Percentiles rank a stretch among this genome's conserved stretches.
Conservation (phyloP, 1,140 invertebrate genomes). For the Aphidius gifuensis region DNA sequence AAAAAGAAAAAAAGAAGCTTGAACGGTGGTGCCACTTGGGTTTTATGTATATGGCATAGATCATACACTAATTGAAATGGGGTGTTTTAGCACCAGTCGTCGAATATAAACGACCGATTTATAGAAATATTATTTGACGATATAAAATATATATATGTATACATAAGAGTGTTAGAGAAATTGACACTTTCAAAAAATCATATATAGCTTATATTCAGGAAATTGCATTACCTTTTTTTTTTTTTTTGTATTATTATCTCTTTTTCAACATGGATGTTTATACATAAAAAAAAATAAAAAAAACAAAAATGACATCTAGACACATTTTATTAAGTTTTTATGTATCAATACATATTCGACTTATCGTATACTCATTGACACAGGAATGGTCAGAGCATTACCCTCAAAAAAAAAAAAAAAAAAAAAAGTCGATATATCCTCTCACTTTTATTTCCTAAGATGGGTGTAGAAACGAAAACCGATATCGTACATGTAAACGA, state of each 20-base stretch:
- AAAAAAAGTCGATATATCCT: not conserved
- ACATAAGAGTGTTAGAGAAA: no score
- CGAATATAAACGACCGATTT: constrained; percentile 58
- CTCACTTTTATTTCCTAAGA: constrained; percentile 1
- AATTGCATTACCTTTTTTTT: constrained; percentile 31
- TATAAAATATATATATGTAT: constrained; percentile 1
- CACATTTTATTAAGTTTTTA: no score
- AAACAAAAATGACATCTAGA: no score
- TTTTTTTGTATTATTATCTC: not conserved
- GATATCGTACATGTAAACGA: constrained; percentile 47
- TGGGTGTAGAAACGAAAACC: constrained; percentile 11
- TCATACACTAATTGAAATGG: constrained; percentile 59
- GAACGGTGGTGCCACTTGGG: constrained; percentile 45
- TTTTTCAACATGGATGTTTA: not conserved
- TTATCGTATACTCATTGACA: no score
- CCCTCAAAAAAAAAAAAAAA: no score
- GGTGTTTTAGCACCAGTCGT: constrained; percentile 44
- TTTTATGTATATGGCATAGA: constrained; percentile 52
- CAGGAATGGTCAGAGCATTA: no score
- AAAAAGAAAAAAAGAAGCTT: constrained; percentile 29
- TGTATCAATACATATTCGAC: no score
- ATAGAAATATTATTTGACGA: constrained; percentile 56
- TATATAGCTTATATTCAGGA: constrained; percentile 28
- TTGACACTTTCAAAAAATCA: no score
- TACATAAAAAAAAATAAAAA: not conserved